Evolutionary conservation across 2,113 vertebrate genomes (phyloP).

Genomic region (Rhodinocichla rosea): DNA sequence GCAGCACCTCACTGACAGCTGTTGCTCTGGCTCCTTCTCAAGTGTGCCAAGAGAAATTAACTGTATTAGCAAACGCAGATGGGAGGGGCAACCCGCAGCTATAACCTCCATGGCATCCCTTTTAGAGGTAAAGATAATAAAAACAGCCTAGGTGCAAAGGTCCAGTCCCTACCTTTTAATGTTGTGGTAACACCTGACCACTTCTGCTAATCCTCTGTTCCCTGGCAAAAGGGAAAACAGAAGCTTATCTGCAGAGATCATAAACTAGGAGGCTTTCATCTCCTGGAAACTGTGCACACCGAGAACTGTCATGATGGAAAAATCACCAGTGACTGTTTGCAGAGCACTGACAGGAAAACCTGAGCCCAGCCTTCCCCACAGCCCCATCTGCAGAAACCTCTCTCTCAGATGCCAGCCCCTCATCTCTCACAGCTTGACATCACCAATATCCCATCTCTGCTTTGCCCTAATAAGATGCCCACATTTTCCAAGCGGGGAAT

Average conservation of each 20-base stretch:
- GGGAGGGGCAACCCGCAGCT: not conserved
- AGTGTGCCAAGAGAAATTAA: not conserved
- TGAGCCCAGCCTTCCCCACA: not conserved
- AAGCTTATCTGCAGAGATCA: not conserved
- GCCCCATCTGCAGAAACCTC: not conserved
- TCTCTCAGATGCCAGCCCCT: not conserved
- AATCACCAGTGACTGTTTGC: not conserved
- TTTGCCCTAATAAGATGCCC: not conserved
- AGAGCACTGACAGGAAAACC: not conserved
- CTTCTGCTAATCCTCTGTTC: not conserved
- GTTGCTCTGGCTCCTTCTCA: not conserved
- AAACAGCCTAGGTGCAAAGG: not conserved
- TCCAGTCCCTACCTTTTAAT: not conserved
- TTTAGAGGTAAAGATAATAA: not conserved
- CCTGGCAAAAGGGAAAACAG: not conserved
- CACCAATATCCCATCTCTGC: not conserved
- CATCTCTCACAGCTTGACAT: not conserved
- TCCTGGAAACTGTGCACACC: not conserved
- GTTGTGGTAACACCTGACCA: not conserved
- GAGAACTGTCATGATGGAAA: not conserved
- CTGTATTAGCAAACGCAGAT: not conserved
- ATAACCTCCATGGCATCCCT: not conserved
- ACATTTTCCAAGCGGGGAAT: not conserved
- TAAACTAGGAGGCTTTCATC: not conserved
- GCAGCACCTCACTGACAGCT: not conserved